Conservation (phyloP, 2,797 vertebrate genomes). For the Hydrophis major region DNA sequence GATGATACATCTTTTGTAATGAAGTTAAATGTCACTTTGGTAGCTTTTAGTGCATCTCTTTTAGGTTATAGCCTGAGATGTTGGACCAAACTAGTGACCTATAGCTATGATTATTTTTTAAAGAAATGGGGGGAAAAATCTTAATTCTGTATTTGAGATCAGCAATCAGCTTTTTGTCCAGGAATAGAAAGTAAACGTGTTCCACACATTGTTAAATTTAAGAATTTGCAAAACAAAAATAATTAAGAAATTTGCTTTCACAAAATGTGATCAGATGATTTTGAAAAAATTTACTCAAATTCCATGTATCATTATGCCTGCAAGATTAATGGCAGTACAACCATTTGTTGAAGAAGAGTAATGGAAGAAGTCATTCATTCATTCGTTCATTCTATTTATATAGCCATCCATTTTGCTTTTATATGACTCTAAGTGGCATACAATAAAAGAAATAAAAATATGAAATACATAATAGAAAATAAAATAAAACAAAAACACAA, state of each 20-base stretch:
- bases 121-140: not conserved
- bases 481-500: not conserved
- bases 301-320: not conserved
- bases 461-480: not conserved
- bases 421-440: not conserved
- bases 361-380: not conserved
- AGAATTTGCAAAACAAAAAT: not conserved
- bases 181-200: not conserved
- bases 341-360: not conserved
- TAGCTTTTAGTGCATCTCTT: not conserved
- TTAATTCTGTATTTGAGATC: not conserved
- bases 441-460: not conserved
- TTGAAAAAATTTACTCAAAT: not conserved
- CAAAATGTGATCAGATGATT: not conserved
- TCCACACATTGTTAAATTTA: not conserved
- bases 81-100: not conserved
- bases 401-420: not conserved
- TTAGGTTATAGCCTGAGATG: not conserved
- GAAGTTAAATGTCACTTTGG: not conserved
- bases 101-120: not conserved
- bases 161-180: not conserved
- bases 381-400: not conserved
- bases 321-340: not conserved
- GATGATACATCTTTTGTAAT: not conserved
- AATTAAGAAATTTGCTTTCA: not conserved